Conservation (phyloP, 2,113 vertebrate species). For the Corydoras sp. region DNA sequence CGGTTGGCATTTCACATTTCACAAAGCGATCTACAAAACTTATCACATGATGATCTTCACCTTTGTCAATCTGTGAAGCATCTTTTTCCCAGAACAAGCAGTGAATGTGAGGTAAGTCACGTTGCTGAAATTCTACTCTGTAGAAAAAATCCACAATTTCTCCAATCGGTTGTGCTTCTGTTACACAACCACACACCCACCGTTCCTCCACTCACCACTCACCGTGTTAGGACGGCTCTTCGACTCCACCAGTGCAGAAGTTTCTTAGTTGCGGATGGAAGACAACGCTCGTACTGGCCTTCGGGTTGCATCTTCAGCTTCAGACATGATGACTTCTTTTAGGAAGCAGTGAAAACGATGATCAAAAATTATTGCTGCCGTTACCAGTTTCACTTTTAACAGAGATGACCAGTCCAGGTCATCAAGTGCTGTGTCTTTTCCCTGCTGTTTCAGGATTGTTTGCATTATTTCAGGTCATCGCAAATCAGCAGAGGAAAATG, state of each 20-base stretch:
- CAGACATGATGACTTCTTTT: slow-evolving; percentile 30
- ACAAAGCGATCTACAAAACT: slow-evolving; percentile 11
- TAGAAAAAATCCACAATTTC: slow-evolving; percentile 32
- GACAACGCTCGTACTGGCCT: no score
- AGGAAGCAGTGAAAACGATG: slow-evolving; percentile 9
- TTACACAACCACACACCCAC: no score
- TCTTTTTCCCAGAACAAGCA: slow-evolving; percentile 16
- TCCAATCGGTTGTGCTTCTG: slow-evolving; percentile 31
- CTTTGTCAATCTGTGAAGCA: slow-evolving; percentile 9
- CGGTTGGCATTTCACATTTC: slow-evolving; percentile 12
- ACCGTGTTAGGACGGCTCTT: no score
- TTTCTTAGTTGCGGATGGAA: no score
- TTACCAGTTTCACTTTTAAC: slow-evolving; percentile 20
- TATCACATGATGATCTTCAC: neutral
- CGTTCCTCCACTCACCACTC: no score
- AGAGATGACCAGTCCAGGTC: no score
- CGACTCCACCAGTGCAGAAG: no score
- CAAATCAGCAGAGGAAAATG: slow-evolving; percentile 32
- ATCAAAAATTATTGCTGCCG: slow-evolving; percentile 29
- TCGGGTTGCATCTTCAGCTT: no score
- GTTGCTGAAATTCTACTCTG: slow-evolving; percentile 26
- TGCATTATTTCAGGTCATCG: slow-evolving; percentile 21
- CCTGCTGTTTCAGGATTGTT: slow-evolving; percentile 14
- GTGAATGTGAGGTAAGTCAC: slow-evolving; percentile 23
- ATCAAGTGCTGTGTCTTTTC: neutral